Evolutionary conservation across 1,140 invertebrate species (phyloP).

Genomic region (Cryptotermes secundus): DNA sequence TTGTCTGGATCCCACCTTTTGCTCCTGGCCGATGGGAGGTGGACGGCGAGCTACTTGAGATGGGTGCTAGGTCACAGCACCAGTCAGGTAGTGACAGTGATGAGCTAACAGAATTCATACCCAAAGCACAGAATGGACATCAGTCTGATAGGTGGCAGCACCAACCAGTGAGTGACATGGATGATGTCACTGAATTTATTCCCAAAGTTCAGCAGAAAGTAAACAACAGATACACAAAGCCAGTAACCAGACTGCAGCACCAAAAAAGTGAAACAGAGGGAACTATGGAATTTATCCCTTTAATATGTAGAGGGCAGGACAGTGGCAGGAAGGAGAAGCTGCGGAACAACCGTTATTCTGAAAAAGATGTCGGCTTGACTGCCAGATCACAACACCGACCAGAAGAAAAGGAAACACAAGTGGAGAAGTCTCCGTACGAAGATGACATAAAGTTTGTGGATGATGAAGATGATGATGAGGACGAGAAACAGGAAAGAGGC

Average conservation of each 20-base stretch:
- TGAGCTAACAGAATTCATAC: neutral
- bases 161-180: neutral
- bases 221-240: too few relatives aligned
- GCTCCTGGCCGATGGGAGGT: constrained; percentile 43
- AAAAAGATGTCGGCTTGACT: constrained; percentile 41
- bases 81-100: neutral
- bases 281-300: neutral
- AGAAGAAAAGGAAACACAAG: constrained; percentile 45
- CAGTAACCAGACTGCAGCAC: too few relatives aligned
- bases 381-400: constrained; percentile 44
- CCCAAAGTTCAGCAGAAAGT: neutral
- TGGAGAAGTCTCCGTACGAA: constrained; percentile 44
- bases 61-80: neutral
- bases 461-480: constrained; percentile 53
- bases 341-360: constrained; percentile 37
- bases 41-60: neutral
- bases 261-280: neutral
- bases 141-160: neutral
- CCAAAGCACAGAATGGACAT: neutral
- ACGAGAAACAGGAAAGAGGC: constrained; percentile 37
- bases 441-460: constrained; percentile 54
- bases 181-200: neutral
- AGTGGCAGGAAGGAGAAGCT: constrained; percentile 36
- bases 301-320: neutral
- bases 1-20: constrained; percentile 82